phyloP scores from a whole-genome alignment of 1,140 invertebrate species.

The Magallana gigas region DNA sequence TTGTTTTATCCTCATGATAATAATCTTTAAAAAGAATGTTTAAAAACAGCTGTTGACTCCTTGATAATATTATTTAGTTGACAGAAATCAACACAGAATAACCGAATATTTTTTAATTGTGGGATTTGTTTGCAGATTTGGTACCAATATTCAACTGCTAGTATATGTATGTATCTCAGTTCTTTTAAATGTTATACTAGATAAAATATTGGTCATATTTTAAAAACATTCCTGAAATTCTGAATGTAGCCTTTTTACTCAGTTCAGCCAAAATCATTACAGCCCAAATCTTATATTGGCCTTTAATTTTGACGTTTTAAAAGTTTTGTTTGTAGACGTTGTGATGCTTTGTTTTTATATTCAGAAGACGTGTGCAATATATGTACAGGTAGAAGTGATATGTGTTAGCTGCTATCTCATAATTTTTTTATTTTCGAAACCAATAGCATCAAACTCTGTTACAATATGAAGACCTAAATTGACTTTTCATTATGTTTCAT shows the following conservation, averaged over 20 bases:
- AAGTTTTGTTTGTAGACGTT: background rate
- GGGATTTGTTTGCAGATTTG: too few species aligned
- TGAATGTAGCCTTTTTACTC: background rate
- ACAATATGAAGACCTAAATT: background rate
- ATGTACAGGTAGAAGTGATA: background rate
- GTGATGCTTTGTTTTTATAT: background rate
- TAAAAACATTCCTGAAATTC: background rate
- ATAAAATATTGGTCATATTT: background rate
- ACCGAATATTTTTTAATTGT: too few species aligned
- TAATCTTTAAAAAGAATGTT: too few species aligned
- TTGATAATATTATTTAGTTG: too few species aligned
- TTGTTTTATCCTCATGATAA: too few species aligned
- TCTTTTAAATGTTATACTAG: background rate
- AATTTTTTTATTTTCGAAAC: background rate
- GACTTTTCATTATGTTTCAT: background rate
- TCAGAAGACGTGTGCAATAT: background rate
- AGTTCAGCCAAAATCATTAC: background rate
- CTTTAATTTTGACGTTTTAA: background rate
- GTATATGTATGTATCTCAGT: too few species aligned
- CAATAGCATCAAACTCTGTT: background rate
- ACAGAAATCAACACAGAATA: too few species aligned
- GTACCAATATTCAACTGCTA: too few species aligned
- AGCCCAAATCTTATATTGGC: background rate
- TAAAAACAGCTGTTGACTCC: too few species aligned
- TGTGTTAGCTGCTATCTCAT: background rate